phyloP scores from a whole-genome alignment of 2,797 vertebrate genomes.

The Tokudaia tokunoshimensis region DNA sequence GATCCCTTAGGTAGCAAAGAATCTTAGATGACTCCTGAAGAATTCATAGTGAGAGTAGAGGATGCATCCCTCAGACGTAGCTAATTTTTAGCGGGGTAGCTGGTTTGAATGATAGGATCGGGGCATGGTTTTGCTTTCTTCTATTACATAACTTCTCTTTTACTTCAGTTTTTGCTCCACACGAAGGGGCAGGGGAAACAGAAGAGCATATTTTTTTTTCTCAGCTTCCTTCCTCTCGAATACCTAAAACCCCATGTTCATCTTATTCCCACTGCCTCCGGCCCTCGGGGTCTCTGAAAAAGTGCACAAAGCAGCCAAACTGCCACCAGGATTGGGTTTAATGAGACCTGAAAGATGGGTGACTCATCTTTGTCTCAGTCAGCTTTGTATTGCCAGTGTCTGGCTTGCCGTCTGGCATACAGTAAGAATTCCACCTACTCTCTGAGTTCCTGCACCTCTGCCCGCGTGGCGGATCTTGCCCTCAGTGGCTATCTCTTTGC shows the following conservation, averaged over 20 bases:
- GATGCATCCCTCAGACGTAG: background rate
- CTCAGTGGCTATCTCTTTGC: background rate
- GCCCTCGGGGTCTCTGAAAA: conserved; percentile 26
- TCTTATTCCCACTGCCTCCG: background rate
- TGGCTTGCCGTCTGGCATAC: conserved; percentile 22
- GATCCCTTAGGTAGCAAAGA: conserved; percentile 49
- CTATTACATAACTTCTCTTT: conserved; percentile 38
- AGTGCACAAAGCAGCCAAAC: background rate
- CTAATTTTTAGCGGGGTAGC: conserved; percentile 29
- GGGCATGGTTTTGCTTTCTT: background rate
- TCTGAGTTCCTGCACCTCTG: background rate
- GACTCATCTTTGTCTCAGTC: conserved; percentile 57
- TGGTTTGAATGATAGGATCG: conserved; percentile 41
- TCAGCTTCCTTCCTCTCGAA: background rate
- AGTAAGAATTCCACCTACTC: background rate
- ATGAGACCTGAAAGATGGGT: conserved; percentile 14
- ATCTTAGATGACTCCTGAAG: conserved; percentile 61
- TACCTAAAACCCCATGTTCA: background rate
- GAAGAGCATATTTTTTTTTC: background rate
- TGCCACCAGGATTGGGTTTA: background rate
- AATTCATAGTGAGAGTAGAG: background rate
- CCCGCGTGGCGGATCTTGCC: conserved; percentile 15
- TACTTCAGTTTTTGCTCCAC: conserved; percentile 23
- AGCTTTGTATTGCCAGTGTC: conserved; percentile 26
- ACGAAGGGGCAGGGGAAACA: conserved; percentile 42